These are phyloP conservation scores for Paratrypauchen microcephalus DNA, from an alignment of 2,797 vertebrate species.

Conservation along the genomic window DNA sequence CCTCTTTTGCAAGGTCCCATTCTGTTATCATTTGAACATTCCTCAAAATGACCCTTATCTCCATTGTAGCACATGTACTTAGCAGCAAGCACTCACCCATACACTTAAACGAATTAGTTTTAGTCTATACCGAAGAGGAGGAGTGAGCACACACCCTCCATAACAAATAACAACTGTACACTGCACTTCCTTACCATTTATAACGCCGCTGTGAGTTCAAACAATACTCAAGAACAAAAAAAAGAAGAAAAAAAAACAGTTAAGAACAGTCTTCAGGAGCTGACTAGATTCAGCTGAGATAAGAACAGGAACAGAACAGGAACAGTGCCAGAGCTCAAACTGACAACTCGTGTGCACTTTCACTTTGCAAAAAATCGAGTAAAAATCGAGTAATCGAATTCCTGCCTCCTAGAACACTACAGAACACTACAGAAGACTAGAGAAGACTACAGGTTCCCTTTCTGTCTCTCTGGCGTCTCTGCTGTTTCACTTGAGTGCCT, in stretches of 20 bases:
- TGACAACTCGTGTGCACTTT: conserved; percentile 30
- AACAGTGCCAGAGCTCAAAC: conserved; percentile 14
- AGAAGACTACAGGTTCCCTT: conserved; percentile 76
- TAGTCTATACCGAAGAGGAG: conserved; percentile 27
- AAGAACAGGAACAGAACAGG: no score
- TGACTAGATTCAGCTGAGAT: conserved; percentile 38
- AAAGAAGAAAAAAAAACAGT: background rate
- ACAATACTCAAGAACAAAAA: conserved; percentile 18
- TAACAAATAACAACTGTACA: conserved; percentile 54
- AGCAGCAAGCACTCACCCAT: conserved; percentile 19
- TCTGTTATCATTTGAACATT: conserved; percentile 45
- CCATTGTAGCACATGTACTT: conserved; percentile 39
- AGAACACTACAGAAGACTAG: conserved; percentile 61
- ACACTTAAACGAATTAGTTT: conserved; percentile 41
- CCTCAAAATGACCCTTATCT: conserved; percentile 53
- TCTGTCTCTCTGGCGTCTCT: conserved; percentile 43
- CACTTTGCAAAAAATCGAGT: conserved; percentile 34
- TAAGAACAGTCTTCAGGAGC: conserved; percentile 34
- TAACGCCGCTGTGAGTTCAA: conserved; percentile 41
- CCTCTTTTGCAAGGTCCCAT: conserved; percentile 8
- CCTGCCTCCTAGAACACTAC: conserved; percentile 53
- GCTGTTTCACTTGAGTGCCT: conserved; percentile 74
- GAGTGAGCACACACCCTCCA: conserved; percentile 32
- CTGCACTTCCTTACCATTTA: conserved; percentile 70
- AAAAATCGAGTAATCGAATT: conserved; percentile 51